These are phyloP conservation scores for Monopterus albus DNA, from an alignment of 2,113 vertebrate genomes.

Conservation along the genomic window DNA sequence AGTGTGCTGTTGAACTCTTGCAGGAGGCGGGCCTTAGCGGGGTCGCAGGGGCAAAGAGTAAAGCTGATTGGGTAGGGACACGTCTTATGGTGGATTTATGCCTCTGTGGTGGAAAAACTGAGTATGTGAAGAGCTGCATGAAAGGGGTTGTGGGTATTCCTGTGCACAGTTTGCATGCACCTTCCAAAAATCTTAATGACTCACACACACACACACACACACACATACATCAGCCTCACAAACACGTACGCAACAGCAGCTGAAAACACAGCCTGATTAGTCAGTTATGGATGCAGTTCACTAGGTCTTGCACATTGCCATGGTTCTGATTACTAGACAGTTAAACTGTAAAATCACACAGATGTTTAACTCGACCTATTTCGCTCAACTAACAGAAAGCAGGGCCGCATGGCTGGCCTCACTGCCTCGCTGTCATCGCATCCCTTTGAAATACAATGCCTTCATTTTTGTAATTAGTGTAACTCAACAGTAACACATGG, in stretches of 20 bases:
- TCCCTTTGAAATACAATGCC: constrained; percentile 22
- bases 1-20: constrained; percentile 83
- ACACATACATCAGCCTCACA: constrained; percentile 29
- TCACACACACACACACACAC: constrained; percentile 46
- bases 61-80: constrained; percentile 84
- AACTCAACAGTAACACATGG: neutral
- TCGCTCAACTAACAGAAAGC: constrained; percentile 72
- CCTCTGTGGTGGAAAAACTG: constrained; percentile 70
- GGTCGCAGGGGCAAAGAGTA: constrained; percentile 81
- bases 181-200: constrained; percentile 41
- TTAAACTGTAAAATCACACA: constrained; percentile 56
- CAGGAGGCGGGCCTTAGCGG: constrained; percentile 83
- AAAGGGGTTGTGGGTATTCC: constrained; percentile 69
- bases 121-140: constrained; percentile 67
- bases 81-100: constrained; percentile 79
- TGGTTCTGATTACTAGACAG: constrained; percentile 8
- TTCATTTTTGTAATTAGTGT: neutral
- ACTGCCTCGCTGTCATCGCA: constrained; percentile 25
- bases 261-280: constrained; percentile 17
- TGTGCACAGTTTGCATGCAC: constrained; percentile 70
- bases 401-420: constrained; percentile 74
- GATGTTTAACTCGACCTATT: constrained; percentile 69
- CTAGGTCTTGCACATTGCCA: constrained; percentile 35
- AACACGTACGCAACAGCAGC: constrained; percentile 12
- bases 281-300: constrained; percentile 4